Base-by-base conservation (phyloP, 2,888 invertebrate genomes). In the Meghimatium bilineatum region DNA sequence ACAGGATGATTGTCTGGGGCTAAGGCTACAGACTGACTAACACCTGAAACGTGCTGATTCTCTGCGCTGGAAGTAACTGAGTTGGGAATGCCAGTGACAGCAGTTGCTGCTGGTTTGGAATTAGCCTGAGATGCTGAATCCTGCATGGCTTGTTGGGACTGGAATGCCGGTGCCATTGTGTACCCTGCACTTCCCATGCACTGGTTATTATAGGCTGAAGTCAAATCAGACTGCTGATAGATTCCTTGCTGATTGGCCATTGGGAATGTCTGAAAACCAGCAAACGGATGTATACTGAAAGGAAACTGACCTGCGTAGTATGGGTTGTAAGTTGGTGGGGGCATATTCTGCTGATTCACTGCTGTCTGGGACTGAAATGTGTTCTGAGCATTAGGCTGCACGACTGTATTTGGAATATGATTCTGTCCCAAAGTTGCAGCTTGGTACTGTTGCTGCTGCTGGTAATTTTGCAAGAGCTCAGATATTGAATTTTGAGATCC, bases 401-500 rank as follows among this genome's bases (percentile, higher is more conserved):
- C 20, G 38, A 14, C 10, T 49, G 67, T 32, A 49, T 23, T 49
- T 44, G 80, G 80, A 36, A 80, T 67, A 32, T 71, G 32, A n/a
- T 32, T 34, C 82, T 77, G 77, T 6, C 63, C 75, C 56, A 71
- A 36, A n/a, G 66, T 67, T 44, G 82, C 10, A 63, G 75, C 69
- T 49, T 82, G 82, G 49, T 52, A 49, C 12, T 79, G 49, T 32
- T 84, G 84, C 2, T 85, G 85, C 67, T 86, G 86, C 49, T 86
- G 86, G 26, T 86, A 84, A n/a, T 71, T 83, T 23, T 84, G 82
- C n/a, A 87, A 34, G 49, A 87, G 49, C n/a, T 87, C 87, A 71
- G 87, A 83, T 38, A 86, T 81, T 67, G 84, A 86, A 71, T 49
- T 83, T 38, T 87, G 86, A 26, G 86, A 86, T 14, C 84, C 84